phyloP scores from a whole-genome alignment of 1,140 invertebrate genomes.

The Drosophila ogumai region DNA sequence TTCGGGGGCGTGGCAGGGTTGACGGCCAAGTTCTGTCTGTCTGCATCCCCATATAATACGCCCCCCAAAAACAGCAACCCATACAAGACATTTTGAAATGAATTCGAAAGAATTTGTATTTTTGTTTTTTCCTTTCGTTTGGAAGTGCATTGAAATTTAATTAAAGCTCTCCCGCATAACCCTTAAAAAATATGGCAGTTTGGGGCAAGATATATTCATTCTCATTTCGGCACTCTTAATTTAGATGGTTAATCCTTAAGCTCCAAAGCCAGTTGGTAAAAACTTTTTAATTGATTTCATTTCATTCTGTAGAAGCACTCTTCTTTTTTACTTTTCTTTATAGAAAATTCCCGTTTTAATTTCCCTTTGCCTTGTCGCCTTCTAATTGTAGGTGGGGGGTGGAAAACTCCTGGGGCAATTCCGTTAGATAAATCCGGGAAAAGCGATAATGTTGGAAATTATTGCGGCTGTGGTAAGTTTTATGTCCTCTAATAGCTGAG shows the following conservation, averaged over 20 bases:
- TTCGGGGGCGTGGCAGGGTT: slow-evolving; percentile 29
- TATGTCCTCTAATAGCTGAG: slow-evolving; percentile 6
- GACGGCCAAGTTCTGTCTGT: slow-evolving; percentile 13
- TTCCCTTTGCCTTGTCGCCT: slow-evolving; percentile 52
- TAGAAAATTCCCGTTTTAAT: slow-evolving; percentile 17
- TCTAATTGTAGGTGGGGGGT: not conserved
- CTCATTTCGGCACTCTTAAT: slow-evolving; percentile 57
- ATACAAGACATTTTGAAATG: slow-evolving; percentile 51
- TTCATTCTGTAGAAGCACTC: slow-evolving; percentile 33
- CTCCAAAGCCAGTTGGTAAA: slow-evolving; percentile 49
- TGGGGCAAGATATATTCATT: slow-evolving; percentile 25
- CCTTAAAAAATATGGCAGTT: slow-evolving; percentile 31
- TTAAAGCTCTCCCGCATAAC: slow-evolving; percentile 54
- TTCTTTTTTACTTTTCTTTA: slow-evolving; percentile 19
- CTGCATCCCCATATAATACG: not conserved
- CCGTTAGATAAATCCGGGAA: slow-evolving; percentile 10
- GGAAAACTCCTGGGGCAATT: slow-evolving; percentile 4
- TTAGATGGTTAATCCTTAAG: slow-evolving; percentile 67
- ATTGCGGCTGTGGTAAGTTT: slow-evolving; percentile 6
- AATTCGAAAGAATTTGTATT: slow-evolving; percentile 40
- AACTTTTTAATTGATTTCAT: slow-evolving; percentile 78
- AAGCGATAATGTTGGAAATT: slow-evolving; percentile 16
- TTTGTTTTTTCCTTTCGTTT: slow-evolving; percentile 12
- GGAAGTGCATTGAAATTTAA: slow-evolving; percentile 64
- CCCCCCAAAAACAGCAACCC: not conserved